Evolutionary conservation across 2,113 vertebrate species (phyloP).

Genomic region (Phrynosoma platyrhinos): DNA sequence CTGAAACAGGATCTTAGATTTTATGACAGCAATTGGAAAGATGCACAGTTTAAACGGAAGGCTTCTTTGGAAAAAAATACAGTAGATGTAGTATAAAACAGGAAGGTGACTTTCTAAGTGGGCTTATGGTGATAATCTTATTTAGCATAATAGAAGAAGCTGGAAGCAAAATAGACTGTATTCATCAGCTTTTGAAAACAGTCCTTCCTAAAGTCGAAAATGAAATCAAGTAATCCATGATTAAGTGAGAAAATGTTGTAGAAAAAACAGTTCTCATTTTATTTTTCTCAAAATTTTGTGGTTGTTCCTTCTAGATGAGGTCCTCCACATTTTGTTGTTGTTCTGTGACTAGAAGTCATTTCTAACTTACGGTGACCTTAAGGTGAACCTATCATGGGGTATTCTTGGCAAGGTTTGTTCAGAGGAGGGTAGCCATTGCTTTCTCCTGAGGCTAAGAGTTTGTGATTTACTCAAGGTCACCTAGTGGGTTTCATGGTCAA

Average conservation of each 20-base stretch:
- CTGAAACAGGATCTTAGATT: neutral
- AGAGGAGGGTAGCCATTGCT: no score
- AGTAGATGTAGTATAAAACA: neutral
- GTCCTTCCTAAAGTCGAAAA: neutral
- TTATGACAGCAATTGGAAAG: neutral
- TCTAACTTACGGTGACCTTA: no score
- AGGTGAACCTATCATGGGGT: no score
- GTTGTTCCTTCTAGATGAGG: no score
- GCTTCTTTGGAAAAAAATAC: neutral
- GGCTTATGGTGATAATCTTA: neutral
- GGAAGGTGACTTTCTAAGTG: neutral
- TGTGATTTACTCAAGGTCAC: no score
- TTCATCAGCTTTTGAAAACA: neutral
- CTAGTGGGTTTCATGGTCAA: no score
- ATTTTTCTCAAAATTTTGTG: no score
- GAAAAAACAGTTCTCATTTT: neutral
- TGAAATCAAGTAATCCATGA: neutral
- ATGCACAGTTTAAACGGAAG: slow-evolving; percentile 35
- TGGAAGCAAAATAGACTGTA: neutral
- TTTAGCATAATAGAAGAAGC: neutral
- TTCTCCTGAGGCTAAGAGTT: no score
- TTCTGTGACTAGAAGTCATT: no score
- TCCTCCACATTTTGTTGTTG: no score
- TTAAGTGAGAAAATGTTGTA: neutral
- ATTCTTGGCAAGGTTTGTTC: no score